Evolutionary conservation across 2,797 vertebrate species (phyloP).

Genomic region (Cyprinella venusta): DNA sequence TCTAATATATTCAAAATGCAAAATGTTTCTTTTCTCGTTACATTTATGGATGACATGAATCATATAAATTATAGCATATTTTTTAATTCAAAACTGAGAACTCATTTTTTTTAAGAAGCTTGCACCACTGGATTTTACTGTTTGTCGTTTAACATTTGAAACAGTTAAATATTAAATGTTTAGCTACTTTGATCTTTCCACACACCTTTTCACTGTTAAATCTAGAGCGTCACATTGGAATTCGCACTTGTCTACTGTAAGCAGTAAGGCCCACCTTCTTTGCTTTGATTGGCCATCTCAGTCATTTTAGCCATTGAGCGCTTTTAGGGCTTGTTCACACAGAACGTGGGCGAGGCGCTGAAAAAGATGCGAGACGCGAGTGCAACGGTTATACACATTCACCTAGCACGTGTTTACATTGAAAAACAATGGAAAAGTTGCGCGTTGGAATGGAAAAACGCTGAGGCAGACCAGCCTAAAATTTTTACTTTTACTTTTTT

Average conservation of each 20-base stretch:
- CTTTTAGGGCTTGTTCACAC: neutral
- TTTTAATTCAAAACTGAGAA: neutral
- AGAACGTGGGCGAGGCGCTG: too few species aligned
- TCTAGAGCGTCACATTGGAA: accelerated
- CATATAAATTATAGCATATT: neutral
- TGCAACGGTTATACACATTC: too few species aligned
- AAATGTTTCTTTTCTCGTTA: too few species aligned
- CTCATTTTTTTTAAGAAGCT: neutral
- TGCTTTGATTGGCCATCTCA: neutral
- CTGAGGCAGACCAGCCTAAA: neutral
- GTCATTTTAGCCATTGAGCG: neutral
- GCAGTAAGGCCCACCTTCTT: neutral
- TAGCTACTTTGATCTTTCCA: too few species aligned
- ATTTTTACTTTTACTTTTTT: neutral
- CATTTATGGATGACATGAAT: neutral
- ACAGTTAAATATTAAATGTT: too few species aligned
- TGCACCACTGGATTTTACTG: neutral
- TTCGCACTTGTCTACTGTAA: neutral
- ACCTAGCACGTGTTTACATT: too few species aligned
- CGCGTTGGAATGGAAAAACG: too few species aligned
- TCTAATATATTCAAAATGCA: too few species aligned
- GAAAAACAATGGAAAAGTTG: too few species aligned
- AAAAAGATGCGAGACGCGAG: too few species aligned
- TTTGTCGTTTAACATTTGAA: too few species aligned
- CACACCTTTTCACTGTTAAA: too few species aligned